Evolutionary conservation across 2,113 vertebrate genomes (phyloP), one percentile per base, ranked within the genome.

Genomic region (Gyps fulvus): DNA sequence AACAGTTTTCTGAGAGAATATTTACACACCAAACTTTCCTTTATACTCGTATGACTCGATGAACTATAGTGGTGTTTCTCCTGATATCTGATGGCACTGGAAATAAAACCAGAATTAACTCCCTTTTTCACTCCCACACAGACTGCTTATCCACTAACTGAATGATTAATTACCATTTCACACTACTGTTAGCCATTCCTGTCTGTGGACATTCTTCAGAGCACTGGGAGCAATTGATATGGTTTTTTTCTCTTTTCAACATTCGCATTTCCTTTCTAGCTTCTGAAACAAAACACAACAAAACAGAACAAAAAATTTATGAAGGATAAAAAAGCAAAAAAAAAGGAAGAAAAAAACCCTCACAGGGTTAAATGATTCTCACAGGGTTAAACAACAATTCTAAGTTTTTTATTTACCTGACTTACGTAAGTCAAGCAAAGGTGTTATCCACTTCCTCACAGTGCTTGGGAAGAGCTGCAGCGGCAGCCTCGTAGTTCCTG

Each of bases 401-500:
- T 42, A 32, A 59, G 3, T 13, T 49, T 71, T 81, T 97, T 94
- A 43, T 93, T 90, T 81, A 81, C 74, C 47, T 94, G 77, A 81
- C 78, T 97, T 86, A 89, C 36, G 3, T 38, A 92, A 95, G 61
- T 78, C 81, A 91, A 79, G 71, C 12, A 77, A 97, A 97, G 31
- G 59, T 74, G 36, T n/a, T 81, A 88, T 27, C 23, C n/a, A 31
- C 7, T 38, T 78, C 62, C 80, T 92, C 1, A 0, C 8, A 58
- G 34, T 32, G 31, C 63, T 69, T 29, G 71, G 70, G 23, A 57
- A 58, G 12, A 82, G 40, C 18, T 58, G 42, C 36, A 61, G 63
- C 6, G 9, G 49, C 77, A 96, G 71, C 71, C 83, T 73, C 38
- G 59, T 69, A 70, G n/a, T 84, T 94, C 61, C 73, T 77, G 80